Conservation (phyloP, 2,797 vertebrate genomes). For the Darevskia nairensis region DNA sequence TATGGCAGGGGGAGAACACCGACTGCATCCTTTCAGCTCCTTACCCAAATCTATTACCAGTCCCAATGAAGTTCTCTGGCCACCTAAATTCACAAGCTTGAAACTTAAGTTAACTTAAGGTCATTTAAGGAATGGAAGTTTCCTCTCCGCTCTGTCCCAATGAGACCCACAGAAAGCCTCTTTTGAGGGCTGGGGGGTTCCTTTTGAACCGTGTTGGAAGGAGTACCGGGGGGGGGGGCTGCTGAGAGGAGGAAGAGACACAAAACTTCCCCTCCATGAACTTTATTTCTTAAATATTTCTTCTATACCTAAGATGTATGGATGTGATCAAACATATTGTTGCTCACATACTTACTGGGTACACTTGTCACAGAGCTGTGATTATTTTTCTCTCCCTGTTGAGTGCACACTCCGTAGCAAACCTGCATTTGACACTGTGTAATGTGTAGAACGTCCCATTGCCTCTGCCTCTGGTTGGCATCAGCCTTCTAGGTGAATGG, state of each 20-base stretch:
- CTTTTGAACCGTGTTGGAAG: neutral
- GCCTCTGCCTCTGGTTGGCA: neutral
- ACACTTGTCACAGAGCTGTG: neutral
- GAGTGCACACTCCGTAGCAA: neutral
- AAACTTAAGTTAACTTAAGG: neutral
- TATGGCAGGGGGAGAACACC: neutral
- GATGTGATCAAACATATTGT: neutral
- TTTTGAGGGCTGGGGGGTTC: neutral
- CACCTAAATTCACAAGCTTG: neutral
- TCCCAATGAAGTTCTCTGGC: neutral
- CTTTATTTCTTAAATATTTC: no score
- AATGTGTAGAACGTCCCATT: neutral
- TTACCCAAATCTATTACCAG: neutral
- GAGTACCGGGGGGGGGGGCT: neutral
- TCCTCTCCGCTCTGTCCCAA: neutral
- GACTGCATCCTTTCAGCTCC: neutral
- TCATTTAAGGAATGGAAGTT: neutral
- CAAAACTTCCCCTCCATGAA: neutral
- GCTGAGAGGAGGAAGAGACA: neutral
- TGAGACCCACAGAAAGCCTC: neutral
- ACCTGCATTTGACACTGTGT: neutral
- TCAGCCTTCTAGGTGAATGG: neutral
- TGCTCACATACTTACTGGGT: neutral
- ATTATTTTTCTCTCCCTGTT: neutral
- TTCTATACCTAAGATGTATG: neutral